These are phyloP conservation scores for Anomalospiza imberbis DNA, from an alignment of 2,797 vertebrate genomes.

Conservation along the genomic window DNA sequence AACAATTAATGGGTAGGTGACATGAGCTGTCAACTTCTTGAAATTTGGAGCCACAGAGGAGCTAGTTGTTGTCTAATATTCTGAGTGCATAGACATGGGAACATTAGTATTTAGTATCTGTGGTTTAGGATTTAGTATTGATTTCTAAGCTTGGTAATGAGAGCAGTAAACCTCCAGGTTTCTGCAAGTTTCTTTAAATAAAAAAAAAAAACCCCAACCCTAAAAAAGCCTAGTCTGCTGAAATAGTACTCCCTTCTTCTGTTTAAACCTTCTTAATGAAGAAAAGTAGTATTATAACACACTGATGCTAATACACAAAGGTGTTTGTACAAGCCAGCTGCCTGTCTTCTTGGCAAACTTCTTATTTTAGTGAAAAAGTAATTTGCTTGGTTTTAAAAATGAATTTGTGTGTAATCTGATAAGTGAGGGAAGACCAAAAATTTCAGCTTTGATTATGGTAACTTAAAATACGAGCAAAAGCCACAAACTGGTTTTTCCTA, in stretches of 20 bases:
- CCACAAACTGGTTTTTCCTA: neutral
- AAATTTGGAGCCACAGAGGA: neutral
- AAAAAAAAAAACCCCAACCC: rapidly evolving
- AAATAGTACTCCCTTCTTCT: neutral
- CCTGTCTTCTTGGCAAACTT: neutral
- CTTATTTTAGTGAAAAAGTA: neutral
- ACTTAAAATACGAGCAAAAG: neutral
- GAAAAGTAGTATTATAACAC: neutral
- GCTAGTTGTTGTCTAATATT: neutral
- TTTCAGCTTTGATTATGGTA: neutral
- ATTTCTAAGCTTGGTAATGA: neutral
- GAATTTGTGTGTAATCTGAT: neutral
- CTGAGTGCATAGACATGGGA: neutral
- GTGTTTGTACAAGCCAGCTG: neutral
- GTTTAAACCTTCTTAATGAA: neutral
- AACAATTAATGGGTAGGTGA: neutral
- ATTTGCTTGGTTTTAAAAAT: neutral
- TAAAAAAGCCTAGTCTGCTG: neutral
- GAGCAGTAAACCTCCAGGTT: neutral
- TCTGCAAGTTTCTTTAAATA: neutral
- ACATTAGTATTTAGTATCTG: neutral
- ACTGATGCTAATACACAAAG: neutral
- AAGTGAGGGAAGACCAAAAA: neutral
- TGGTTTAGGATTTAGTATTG: neutral
- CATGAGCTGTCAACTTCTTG: neutral